Evolutionary conservation across 1,140 invertebrate species (phyloP).

Genomic region (Tetramorium simillimum): DNA sequence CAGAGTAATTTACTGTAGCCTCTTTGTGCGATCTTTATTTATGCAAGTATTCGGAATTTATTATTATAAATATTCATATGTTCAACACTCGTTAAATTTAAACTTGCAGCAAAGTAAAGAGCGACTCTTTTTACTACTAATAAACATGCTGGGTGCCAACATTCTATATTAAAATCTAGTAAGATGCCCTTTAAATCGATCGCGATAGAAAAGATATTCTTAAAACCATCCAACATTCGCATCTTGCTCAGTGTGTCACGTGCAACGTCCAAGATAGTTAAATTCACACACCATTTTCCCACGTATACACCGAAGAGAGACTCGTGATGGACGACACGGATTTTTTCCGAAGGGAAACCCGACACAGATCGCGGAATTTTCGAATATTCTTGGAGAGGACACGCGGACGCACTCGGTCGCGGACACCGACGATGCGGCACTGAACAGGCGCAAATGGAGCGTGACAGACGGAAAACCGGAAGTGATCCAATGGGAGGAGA

Average conservation of each 20-base stretch:
- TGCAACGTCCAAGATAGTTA: neutral
- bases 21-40: neutral
- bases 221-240: neutral
- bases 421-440: conserved; percentile 41
- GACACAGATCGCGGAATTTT: neutral
- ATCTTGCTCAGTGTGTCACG: neutral
- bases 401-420: conserved; percentile 24
- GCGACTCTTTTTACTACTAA: neutral
- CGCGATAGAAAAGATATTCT: neutral
- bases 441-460: conserved; percentile 63
- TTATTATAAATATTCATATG: neutral
- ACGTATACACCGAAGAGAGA: neutral
- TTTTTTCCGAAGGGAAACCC: neutral
- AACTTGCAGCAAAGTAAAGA: neutral
- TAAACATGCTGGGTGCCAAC: neutral
- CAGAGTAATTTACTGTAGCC: neutral
- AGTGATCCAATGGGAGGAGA: conserved; percentile 64
- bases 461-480: conserved; percentile 67
- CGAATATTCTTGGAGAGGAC: conserved; percentile 33
- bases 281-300: conserved; percentile 31
- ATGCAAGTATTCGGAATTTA: neutral
- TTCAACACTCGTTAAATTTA: neutral
- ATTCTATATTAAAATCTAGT: neutral
- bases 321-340: neutral
- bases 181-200: neutral